Evolutionary conservation across 2,888 invertebrate genomes (phyloP).

Genomic region (Euproctis similis): DNA sequence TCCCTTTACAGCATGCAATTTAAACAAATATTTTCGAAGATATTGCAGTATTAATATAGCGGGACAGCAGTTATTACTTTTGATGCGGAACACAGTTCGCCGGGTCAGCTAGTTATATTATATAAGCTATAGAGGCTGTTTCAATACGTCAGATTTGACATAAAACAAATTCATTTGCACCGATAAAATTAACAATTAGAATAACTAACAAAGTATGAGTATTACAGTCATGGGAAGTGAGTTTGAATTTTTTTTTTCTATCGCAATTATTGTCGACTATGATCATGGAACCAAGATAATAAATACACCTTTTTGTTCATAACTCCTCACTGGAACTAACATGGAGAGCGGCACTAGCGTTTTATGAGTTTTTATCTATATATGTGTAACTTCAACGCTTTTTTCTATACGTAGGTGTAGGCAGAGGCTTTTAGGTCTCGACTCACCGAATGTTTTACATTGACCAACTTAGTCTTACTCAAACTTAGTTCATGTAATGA

Average conservation of each 20-base stretch:
- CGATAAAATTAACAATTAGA: conserved; percentile 18
- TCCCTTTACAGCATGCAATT: no score
- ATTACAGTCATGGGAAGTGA: conserved; percentile 69
- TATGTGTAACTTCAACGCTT: conserved; percentile 2
- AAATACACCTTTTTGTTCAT: conserved; percentile 49
- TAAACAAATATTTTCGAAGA: no score
- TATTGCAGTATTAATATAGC: no score
- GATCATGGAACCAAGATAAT: conserved; percentile 47
- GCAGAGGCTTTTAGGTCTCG: no score
- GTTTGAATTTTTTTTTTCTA: conserved; percentile 54
- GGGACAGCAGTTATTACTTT: no score
- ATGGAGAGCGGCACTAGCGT: conserved; percentile 12
- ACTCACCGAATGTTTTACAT: no score
- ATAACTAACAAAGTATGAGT: conserved; percentile 33
- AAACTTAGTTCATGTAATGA: no score
- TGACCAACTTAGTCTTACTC: no score
- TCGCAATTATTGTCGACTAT: conserved; percentile 42
- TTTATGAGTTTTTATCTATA: conserved; percentile 18
- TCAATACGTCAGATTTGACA: conserved; percentile 3
- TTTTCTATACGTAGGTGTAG: no score
- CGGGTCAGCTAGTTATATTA: no score
- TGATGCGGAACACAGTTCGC: no score
- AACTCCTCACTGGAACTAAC: conserved; percentile 48
- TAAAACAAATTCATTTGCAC: conserved; percentile 6
- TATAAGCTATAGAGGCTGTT: no score